Base-by-base conservation (phyloP, 1,140 invertebrate species). In the Trachymyrmex cornetzi region DNA sequence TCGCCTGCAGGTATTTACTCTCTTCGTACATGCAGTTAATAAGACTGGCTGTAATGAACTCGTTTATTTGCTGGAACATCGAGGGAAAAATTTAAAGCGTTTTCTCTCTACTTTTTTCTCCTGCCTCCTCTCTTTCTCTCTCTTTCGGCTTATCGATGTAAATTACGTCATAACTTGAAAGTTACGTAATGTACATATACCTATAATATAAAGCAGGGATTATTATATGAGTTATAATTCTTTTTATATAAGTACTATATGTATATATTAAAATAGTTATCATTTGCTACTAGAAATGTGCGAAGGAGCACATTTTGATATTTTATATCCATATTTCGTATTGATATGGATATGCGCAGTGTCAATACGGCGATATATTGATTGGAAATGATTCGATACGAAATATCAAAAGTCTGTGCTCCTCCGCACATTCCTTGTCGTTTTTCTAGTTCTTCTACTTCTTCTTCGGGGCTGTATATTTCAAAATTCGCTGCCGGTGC, bases 21-120 rank as follows among this genome's bases (percentile, higher is more conserved):
- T 16, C 14, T 71, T 30, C 67, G 44, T 77, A 75, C 59, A 89
- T 85, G 87, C 85, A 88, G 88, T 84, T 84, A 66, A 86, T 88
- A 80, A 89, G 44, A 75, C 79, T 85, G 34, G 55, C 59, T 89
- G 64, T 85, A 88, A 55, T 19, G 80, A 82, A 89, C 85, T 89
- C 81, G 75, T 88, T 89, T 80, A 63, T 55, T 74, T 77, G 59
- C 14, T 6, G 22, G 57, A 80, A 30, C 61, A 50, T 48, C 61
- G 19, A 48, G n/a, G 34, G 64, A 75, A 61, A 59, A 75, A 64
- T 82, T 77, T 59, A 66, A 80, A 80, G 61, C 19, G 44, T 3
- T 80, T 34, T n/a, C 27, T n/a, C 24, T 64, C 16, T 55, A 19
- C 19, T 64, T 7, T 14, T 4, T 16, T n/a, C 12, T n/a, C 12